Conservation (phyloP, 2,113 vertebrate genomes). For the Corythaeola cristata region DNA sequence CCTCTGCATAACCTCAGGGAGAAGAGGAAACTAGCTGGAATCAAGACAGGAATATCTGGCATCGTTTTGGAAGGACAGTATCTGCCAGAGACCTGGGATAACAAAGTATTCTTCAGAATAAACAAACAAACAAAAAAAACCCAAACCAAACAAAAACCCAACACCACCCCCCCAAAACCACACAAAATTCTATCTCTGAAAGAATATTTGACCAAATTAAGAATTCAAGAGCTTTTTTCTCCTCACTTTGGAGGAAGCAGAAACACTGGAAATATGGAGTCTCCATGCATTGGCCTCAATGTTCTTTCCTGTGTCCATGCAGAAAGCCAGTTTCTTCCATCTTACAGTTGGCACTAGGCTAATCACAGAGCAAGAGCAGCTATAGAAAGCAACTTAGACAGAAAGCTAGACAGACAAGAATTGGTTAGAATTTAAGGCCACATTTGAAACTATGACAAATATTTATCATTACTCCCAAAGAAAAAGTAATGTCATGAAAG, state of each 20-base stretch:
- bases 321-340: neutral
- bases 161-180: neutral
- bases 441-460: neutral
- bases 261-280: neutral
- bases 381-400: neutral
- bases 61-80: neutral
- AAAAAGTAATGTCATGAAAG: neutral
- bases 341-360: neutral
- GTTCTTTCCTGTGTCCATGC: neutral
- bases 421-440: neutral
- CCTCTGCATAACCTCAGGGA: slow-evolving; percentile 28
- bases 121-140: neutral
- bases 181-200: neutral
- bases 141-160: neutral
- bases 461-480: neutral
- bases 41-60: neutral
- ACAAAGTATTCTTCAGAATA: neutral
- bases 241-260: neutral
- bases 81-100: neutral
- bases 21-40: slow-evolving; percentile 4
- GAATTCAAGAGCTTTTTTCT: neutral
- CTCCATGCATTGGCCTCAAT: neutral
- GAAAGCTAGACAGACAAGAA: neutral
- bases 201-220: neutral
- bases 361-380: neutral